These are phyloP conservation scores for Vanessa atalanta DNA, from an alignment of 1,140 invertebrate species.

Conservation along the genomic window DNA sequence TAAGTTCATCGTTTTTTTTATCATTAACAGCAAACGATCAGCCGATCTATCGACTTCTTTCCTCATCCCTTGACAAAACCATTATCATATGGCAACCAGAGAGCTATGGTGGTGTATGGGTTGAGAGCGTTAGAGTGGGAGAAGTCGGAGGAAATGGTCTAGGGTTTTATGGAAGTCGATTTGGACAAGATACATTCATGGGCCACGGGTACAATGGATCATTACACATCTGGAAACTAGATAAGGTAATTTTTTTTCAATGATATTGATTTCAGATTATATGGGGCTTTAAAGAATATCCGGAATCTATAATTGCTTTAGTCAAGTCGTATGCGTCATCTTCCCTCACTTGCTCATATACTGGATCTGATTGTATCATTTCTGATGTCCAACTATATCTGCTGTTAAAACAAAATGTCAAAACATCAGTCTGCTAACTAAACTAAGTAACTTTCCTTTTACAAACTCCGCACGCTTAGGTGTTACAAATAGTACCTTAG, in stretches of 20 bases:
- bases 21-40: constrained; percentile 32
- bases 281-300: no score
- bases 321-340: no score
- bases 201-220: constrained; percentile 95
- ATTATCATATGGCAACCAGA: constrained; percentile 94
- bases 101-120: constrained; percentile 85
- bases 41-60: constrained; percentile 85
- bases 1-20: neutral
- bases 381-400: no score
- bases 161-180: constrained; percentile 95
- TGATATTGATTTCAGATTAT: neutral
- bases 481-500: no score
- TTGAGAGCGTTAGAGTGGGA: constrained; percentile 89
- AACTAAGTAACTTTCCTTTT: no score
- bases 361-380: no score
- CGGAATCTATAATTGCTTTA: no score
- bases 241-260: constrained; percentile 63
- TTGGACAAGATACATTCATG: constrained; percentile 88
- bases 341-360: no score
- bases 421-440: no score
- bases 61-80: constrained; percentile 96
- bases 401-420: no score
- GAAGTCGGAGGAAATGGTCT: constrained; percentile 96
- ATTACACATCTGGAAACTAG: constrained; percentile 93
- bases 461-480: no score